Evolutionary conservation across 2,888 invertebrate genomes (phyloP).

Genomic region (Microchrysa polita): DNA sequence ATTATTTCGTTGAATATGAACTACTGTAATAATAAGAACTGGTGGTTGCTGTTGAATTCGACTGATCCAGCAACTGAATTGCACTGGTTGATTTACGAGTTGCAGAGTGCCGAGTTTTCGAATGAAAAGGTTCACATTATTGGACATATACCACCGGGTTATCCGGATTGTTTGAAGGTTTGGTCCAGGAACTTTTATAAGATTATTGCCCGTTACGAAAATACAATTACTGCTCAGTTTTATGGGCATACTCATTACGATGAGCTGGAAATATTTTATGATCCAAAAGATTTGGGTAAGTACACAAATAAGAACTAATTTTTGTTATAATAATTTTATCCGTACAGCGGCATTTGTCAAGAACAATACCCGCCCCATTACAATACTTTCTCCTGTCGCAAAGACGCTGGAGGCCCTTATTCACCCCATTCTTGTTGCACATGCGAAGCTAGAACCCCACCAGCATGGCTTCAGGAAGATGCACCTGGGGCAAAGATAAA

Average conservation of each 20-base stretch:
- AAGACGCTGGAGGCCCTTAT: too few species aligned
- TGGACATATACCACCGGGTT: constrained; percentile 96
- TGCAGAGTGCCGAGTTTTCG: constrained; percentile 92
- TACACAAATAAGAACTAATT: too few species aligned
- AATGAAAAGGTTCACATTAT: constrained; percentile 97
- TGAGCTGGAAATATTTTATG: constrained; percentile 93
- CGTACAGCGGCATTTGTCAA: too few species aligned
- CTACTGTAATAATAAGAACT: constrained; percentile 95
- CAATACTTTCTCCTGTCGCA: too few species aligned
- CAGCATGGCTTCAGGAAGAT: too few species aligned
- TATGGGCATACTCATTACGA: constrained; percentile 95
- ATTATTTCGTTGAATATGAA: constrained; percentile 96
- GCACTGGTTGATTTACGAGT: constrained; percentile 93
- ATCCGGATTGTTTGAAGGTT: constrained; percentile 90
- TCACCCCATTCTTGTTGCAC: too few species aligned
- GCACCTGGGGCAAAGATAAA: too few species aligned
- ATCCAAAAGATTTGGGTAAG: constrained; percentile 80
- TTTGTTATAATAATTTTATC: too few species aligned
- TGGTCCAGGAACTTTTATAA: constrained; percentile 96
- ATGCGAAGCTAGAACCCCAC: too few species aligned
- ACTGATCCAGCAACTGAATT: constrained; percentile 96
- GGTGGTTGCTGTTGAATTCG: constrained; percentile 94
- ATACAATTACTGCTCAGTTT: constrained; percentile 90
- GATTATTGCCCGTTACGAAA: constrained; percentile 87
- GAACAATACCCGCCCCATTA: too few species aligned